Percentiles rank a stretch among this genome's conserved stretches.
Conservation (phyloP, 2,113 vertebrate genomes). For the Catharus minimus region DNA sequence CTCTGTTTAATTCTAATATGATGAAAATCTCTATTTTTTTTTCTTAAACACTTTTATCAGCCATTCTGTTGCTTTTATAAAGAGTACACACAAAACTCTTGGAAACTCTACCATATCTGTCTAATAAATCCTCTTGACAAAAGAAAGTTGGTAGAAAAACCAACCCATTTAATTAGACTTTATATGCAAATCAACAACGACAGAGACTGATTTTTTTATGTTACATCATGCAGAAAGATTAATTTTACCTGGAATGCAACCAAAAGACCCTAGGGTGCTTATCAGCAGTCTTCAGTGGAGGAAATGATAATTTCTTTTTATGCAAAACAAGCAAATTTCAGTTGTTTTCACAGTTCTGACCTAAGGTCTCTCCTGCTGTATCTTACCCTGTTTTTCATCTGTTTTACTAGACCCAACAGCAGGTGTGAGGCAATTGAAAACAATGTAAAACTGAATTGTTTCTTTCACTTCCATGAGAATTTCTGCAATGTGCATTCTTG, state of each 20-base stretch:
- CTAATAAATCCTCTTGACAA: not conserved
- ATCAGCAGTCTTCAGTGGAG: conserved; percentile 55
- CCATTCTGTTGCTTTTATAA: not conserved
- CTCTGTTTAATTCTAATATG: not conserved
- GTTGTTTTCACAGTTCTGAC: conserved; percentile 69
- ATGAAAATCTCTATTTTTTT: not conserved
- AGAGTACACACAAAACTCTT: not conserved
- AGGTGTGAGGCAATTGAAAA: conserved; percentile 63
- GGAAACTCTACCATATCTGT: not conserved
- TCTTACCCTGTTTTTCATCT: conserved; percentile 42
- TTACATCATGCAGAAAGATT: conserved; percentile 42
- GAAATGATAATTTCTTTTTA: conserved; percentile 53
- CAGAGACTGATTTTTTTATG: not conserved
- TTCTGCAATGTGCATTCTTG: conserved; percentile 30
- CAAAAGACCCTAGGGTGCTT: conserved; percentile 19
- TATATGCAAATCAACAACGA: conserved; percentile 14
- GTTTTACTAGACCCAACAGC: conserved; percentile 36
- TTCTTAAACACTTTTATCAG: not conserved
- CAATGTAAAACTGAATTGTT: conserved; percentile 21
- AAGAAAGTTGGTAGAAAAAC: not conserved
- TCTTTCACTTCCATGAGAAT: conserved; percentile 4
- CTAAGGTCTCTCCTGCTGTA: conserved; percentile 49
- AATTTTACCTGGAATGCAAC: conserved; percentile 35
- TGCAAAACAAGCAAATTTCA: conserved; percentile 62
- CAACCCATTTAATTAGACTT: not conserved